phyloP scores from a whole-genome alignment of 30 jellyfish, hydroid and myxozoan species.

The Haliclystus octoradiatus region DNA sequence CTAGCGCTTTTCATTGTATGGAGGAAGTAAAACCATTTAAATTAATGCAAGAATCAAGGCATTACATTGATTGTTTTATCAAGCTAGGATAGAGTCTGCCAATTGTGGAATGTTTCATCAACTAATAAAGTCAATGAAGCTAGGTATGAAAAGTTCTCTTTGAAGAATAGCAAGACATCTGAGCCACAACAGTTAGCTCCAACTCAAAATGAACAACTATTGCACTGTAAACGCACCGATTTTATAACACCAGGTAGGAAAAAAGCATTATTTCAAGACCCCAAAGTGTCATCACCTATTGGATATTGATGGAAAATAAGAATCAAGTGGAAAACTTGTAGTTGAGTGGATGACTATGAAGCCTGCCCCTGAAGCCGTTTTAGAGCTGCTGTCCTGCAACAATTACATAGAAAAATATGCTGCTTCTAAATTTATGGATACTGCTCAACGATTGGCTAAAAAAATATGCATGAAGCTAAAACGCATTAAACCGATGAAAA shows the following conservation, averaged over 20 bases:
- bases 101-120: too few species aligned
- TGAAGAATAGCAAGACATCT: conserved; percentile 9
- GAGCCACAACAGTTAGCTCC: conserved; percentile 48
- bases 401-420: too few species aligned
- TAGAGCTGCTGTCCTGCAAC: conserved; percentile 16
- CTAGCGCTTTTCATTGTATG: conserved; percentile 29
- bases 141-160: conserved; percentile 27
- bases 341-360: conserved; percentile 18
- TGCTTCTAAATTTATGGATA: too few species aligned
- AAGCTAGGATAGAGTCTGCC: too few species aligned
- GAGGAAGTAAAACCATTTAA: conserved; percentile 24
- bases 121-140: too few species aligned
- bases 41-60: conserved; percentile 6
- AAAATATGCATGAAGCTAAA: too few species aligned
- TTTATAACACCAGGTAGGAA: conserved; percentile 20
- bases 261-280: conserved; percentile 15
- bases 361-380: conserved; percentile 34
- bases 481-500: too few species aligned
- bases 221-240: conserved; percentile 22
- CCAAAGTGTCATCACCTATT: conserved; percentile 26
- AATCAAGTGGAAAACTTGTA: neutral
- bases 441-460: too few species aligned
- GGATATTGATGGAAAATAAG: conserved; percentile 29
- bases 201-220: conserved; percentile 24
- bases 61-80: too few species aligned